Base-by-base conservation (phyloP, 2,113 vertebrate genomes). In the Vanacampus margaritifer region DNA sequence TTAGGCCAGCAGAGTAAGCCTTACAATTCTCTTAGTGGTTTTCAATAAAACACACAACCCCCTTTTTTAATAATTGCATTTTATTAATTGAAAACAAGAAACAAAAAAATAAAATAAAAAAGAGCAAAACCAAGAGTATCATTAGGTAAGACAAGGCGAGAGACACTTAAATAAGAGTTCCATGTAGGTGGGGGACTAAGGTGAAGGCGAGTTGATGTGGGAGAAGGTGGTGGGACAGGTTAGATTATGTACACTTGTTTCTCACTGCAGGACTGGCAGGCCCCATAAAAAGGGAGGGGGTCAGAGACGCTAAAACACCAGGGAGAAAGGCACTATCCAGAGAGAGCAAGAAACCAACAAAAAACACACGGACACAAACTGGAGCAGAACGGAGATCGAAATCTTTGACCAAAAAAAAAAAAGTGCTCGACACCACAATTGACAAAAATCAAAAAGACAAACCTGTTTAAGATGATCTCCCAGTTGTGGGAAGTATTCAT, bases 291-390 rank as follows among this genome's bases (percentile, higher is more conserved):
- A 39, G 48, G 61, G 64, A 48, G 36, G 41, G 3, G 85, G 89
- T 84, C 76, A 65, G 86, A 89, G 84, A 90, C 83, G 88, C 86
- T 79, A 87, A 90, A 79, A 91, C 88, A 90, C 88, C 87, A 89
- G 87, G 90, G 89, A 91, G 86, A 91, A 92, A 93, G 91, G 92
- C 91, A 92, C 91, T 92, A 91, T 92, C 89, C 89, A 90, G 89
- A 92, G 90, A 91, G 89, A 89, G 86, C 81, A 68, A 85, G 65
- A 79, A 83, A 75, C 85, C 70, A 45, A 77, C 71, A 76, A 78
- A 70, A 82, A 46, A 77, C 67, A 72, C 69, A 79, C 46, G 71
- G 69, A 79, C 69, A 76, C 36, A 67, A 16, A 74, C 16, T 26
- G 65, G 76, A 76, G 64, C 13, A 51, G 68, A 84, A 24, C 6